Percentiles rank a stretch among this genome's conserved stretches.
Conservation (phyloP, 1,140 invertebrate species). For the Drosophila dunni region DNA sequence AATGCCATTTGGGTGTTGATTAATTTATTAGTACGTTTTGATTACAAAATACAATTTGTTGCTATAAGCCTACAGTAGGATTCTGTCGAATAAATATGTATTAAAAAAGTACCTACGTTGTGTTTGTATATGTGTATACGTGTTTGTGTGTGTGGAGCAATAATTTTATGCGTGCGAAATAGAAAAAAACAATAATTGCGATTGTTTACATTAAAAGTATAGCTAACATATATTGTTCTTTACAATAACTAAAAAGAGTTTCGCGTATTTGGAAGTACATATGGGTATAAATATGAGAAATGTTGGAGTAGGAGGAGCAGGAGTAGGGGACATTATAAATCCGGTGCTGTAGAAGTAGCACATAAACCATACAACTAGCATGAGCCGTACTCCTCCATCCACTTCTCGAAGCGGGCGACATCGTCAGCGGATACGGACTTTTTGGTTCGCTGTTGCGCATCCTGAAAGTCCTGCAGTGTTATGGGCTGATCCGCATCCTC, state of each 20-base stretch:
- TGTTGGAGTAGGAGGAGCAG: too few species aligned
- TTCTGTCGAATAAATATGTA: constrained; percentile 72
- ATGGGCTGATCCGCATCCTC: constrained; percentile 97
- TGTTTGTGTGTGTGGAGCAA: constrained; percentile 40
- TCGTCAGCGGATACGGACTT: constrained; percentile 97
- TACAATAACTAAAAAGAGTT: constrained; percentile 51
- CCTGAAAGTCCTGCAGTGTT: constrained; percentile 93
- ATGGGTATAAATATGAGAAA: constrained; percentile 25
- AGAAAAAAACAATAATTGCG: constrained; percentile 39
- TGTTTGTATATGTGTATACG: constrained; percentile 34
- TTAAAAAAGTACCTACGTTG: constrained; percentile 54
- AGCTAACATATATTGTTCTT: constrained; percentile 52
- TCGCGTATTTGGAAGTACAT: constrained; percentile 68
- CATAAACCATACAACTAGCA: constrained; percentile 78
- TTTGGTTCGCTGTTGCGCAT: constrained; percentile 95
- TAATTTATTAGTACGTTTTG: constrained; percentile 76
- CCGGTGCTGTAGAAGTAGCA: constrained; percentile 51
- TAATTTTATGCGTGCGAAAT: constrained; percentile 52
- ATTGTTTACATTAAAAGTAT: constrained; percentile 21
- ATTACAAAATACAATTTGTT: constrained; percentile 82
- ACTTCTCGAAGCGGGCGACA: constrained; percentile 96
- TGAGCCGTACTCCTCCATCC: constrained; percentile 98
- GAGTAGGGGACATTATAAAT: constrained; percentile 23
- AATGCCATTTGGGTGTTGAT: constrained; percentile 56
- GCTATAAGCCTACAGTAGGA: constrained; percentile 74